Conservation (phyloP, 2,888 invertebrate genomes). For the Callinectes sapidus region DNA sequence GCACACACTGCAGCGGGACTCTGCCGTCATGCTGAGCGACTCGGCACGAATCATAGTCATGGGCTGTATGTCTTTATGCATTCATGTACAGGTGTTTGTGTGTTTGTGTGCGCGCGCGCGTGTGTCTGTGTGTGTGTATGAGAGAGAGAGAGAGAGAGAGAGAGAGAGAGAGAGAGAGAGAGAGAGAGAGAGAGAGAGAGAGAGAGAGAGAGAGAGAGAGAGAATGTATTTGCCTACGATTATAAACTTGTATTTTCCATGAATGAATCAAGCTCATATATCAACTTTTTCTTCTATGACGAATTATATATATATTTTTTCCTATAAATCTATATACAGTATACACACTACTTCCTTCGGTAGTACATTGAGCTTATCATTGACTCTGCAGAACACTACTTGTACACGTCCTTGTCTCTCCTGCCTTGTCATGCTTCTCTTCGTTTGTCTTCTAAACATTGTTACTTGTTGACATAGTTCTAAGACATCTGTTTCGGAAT, state of each 20-base stretch:
- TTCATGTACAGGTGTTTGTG: neutral
- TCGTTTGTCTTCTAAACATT: no score
- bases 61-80: neutral
- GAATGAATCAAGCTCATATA: neutral
- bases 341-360: no score
- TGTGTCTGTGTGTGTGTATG: neutral
- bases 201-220: no score
- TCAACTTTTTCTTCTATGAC: neutral
- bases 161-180: no score
- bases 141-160: no score
- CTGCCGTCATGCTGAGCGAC: neutral
- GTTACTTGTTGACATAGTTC: no score
- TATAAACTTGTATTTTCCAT: neutral
- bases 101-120: neutral
- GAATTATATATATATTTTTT: neutral
- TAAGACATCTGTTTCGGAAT: no score
- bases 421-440: no score
- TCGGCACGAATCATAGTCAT: neutral
- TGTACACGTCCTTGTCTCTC: no score
- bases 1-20: neutral
- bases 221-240: neutral
- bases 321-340: neutral
- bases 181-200: no score
- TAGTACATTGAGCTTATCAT: no score
- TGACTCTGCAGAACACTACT: no score